Evolutionary conservation across 2,888 invertebrate species (phyloP).

Genomic region (Cheiracanthium punctorium): DNA sequence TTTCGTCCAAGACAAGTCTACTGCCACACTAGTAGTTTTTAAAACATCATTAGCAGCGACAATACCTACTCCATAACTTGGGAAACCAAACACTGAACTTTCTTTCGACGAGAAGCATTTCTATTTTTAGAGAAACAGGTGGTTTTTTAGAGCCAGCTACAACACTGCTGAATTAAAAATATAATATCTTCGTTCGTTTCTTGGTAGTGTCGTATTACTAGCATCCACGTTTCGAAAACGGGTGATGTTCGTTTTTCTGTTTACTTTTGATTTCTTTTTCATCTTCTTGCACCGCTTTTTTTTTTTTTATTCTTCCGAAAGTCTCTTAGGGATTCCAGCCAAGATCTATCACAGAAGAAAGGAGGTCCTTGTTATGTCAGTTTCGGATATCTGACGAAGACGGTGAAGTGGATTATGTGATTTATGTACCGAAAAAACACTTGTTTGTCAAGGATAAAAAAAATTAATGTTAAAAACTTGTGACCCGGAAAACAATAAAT

Average conservation of each 20-base stretch:
- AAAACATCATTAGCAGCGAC: too few species aligned
- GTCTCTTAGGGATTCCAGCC: not conserved
- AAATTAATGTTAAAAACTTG: not conserved
- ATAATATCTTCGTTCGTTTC: not conserved
- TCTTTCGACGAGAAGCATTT: too few species aligned
- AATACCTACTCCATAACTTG: too few species aligned
- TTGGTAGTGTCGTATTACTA: not conserved
- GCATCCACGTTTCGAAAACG: not conserved
- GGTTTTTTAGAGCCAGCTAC: not conserved
- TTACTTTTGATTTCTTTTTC: not conserved
- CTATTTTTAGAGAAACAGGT: not conserved
- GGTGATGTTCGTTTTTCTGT: not conserved
- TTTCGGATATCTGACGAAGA: not conserved
- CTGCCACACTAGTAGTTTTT: too few species aligned
- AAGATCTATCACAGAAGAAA: not conserved
- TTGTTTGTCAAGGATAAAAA: not conserved
- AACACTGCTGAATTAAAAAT: not conserved
- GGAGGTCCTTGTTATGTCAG: slow-evolving; percentile 2
- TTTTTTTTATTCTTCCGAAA: not conserved
- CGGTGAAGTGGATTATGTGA: not conserved
- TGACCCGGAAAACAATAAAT: not conserved
- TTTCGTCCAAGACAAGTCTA: too few species aligned
- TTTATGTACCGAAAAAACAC: not conserved
- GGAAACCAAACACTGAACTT: too few species aligned
- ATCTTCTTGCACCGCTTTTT: not conserved